Conservation (phyloP, 2,888 invertebrate species). For the Chalcis sispes region DNA sequence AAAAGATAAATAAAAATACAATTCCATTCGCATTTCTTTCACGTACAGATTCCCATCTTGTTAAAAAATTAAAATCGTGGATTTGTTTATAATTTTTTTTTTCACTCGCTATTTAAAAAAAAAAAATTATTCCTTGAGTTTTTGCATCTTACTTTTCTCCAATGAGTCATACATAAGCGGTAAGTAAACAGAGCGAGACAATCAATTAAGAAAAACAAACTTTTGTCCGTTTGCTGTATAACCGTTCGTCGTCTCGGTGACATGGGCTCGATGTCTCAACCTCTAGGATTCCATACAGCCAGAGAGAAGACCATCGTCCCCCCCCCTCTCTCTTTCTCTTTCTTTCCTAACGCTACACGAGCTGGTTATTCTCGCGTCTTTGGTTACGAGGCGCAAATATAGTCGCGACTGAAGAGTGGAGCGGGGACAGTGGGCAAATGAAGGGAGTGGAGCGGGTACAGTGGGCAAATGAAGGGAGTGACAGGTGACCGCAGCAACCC, state of each 20-base stretch:
- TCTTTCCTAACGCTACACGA: no score
- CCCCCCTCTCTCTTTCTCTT: neutral
- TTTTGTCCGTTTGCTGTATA: neutral
- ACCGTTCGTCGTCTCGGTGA: neutral
- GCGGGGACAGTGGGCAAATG: slow-evolving; percentile 2
- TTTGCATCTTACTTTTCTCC: neutral
- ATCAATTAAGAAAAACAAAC: slow-evolving; percentile 50
- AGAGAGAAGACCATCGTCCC: neutral
- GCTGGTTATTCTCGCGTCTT: no score
- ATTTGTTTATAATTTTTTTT: no score
- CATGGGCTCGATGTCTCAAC: neutral
- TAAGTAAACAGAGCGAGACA: slow-evolving; percentile 32
- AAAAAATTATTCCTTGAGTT: no score
- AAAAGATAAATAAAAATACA: no score
- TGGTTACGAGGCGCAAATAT: slow-evolving; percentile 46
- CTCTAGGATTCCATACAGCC: neutral
- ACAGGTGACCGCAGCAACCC: slow-evolving; percentile 41
- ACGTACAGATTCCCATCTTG: no score
- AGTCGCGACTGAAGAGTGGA: slow-evolving; percentile 6
- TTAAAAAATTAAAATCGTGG: no score
- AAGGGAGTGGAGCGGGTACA: slow-evolving; percentile 9
- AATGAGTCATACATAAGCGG: neutral
- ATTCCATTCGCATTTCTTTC: no score
- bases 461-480: slow-evolving; percentile 18
- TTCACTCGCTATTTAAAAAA: no score